Conservation (phyloP, 2,797 vertebrate genomes). For the Phoxinus dragarum region DNA sequence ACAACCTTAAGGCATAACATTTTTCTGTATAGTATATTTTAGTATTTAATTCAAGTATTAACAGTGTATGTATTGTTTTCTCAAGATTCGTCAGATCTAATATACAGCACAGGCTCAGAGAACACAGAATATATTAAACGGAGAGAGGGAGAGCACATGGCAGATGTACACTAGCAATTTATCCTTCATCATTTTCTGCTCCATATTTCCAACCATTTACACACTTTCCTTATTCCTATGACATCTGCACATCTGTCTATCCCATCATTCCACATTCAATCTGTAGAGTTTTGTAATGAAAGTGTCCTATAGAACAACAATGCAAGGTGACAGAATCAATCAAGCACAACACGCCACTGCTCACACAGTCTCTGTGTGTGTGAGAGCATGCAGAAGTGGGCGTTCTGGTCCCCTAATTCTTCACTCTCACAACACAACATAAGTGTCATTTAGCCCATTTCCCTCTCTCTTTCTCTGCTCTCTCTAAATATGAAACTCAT, state of each 20-base stretch:
- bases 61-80: neutral
- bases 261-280: neutral
- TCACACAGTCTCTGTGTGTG: neutral
- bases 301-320: conserved; percentile 13
- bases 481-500: conserved; percentile 47
- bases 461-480: neutral
- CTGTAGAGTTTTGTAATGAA: conserved; percentile 9
- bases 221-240: neutral
- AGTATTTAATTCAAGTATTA: neutral
- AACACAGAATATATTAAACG: neutral
- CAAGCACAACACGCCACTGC: neutral
- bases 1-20: too few relatives aligned
- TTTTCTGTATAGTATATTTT: neutral
- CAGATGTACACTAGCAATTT: neutral
- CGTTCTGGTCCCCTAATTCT: conserved; percentile 7
- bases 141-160: conserved; percentile 4
- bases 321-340: conserved; percentile 27
- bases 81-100: neutral
- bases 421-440: conserved; percentile 28
- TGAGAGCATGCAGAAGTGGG: neutral
- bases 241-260: conserved; percentile 23
- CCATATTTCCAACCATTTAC: neutral
- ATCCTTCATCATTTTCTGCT: neutral
- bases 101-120: neutral
- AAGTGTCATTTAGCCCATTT: conserved; percentile 6